phyloP scores from a whole-genome alignment of 1,140 invertebrate genomes.

The Drosophila sturtevanti region DNA sequence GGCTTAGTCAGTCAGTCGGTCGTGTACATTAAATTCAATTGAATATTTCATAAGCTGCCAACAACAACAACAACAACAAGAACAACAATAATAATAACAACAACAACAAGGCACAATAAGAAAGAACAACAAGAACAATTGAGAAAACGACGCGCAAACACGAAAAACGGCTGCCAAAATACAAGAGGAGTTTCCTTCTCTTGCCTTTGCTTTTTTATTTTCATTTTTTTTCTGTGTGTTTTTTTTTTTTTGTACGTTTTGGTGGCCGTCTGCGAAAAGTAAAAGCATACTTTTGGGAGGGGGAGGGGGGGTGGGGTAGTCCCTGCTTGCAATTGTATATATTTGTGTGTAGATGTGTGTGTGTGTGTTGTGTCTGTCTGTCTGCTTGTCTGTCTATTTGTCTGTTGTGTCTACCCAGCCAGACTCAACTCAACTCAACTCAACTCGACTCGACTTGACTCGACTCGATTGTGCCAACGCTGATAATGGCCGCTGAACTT shows the following conservation, averaged over 20 bases:
- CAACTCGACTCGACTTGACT: slow-evolving; percentile 1
- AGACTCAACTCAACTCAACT: slow-evolving; percentile 4
- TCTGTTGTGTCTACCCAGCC: slow-evolving; percentile 34
- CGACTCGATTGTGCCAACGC: slow-evolving; percentile 48
- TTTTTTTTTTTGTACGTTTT: not conserved
- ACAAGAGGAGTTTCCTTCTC: slow-evolving; percentile 17
- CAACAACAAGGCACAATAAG: slow-evolving; percentile 37
- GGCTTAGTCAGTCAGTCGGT: slow-evolving; percentile 62
- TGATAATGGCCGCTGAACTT: slow-evolving; percentile 61
- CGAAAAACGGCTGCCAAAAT: slow-evolving; percentile 53
- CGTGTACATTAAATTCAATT: slow-evolving; percentile 68
- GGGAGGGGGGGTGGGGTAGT: no score
- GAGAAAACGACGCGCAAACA: slow-evolving; percentile 37
- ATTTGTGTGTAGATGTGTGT: not conserved
- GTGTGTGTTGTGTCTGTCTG: not conserved
- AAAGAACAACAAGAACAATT: slow-evolving; percentile 19
- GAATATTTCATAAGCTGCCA: slow-evolving; percentile 67
- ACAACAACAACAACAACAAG: slow-evolving; percentile 44
- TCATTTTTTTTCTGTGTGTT: not conserved
- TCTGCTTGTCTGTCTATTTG: not conserved
- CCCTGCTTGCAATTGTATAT: slow-evolving; percentile 31
- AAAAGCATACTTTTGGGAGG: slow-evolving; percentile 52
- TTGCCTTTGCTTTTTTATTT: no score
- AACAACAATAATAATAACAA: slow-evolving; percentile 9
- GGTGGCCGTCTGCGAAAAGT: slow-evolving; percentile 36